These are phyloP conservation scores for Gouania willdenowi DNA, from an alignment of 2,797 vertebrate species.

Conservation along the genomic window DNA sequence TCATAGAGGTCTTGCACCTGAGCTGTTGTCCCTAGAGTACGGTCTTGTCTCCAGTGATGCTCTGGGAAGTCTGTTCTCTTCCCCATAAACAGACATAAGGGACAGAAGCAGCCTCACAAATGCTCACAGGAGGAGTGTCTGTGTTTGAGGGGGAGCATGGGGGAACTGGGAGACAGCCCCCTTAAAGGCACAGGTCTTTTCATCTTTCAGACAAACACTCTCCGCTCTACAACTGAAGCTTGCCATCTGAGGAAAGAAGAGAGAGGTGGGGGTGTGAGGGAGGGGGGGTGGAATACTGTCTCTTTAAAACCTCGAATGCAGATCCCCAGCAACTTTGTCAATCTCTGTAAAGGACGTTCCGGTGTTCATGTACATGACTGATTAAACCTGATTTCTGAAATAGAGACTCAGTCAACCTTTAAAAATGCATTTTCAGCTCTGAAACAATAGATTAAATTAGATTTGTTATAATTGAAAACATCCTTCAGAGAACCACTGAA, in stretches of 20 bases:
- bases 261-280: constrained; percentile 40
- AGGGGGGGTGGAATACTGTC: constrained; percentile 47
- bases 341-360: constrained; percentile 81
- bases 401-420: constrained; percentile 73
- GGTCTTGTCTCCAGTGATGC: constrained; percentile 64
- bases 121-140: constrained; percentile 78
- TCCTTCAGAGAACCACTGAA: constrained; percentile 75
- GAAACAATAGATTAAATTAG: constrained; percentile 81
- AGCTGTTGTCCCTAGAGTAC: constrained; percentile 55
- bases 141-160: constrained; percentile 73
- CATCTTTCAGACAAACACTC: constrained; percentile 60
- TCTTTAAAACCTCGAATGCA: constrained; percentile 69
- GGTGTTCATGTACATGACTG: constrained; percentile 76
- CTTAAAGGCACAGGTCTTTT: constrained; percentile 81
- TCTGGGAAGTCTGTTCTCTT: constrained; percentile 69
- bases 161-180: constrained; percentile 73
- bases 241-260: constrained; percentile 43
- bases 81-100: constrained; percentile 75
- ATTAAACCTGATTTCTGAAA: constrained; percentile 77
- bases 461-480: constrained; percentile 79
- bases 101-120: constrained; percentile 77
- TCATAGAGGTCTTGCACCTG: constrained; percentile 38
- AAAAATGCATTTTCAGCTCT: constrained; percentile 74
- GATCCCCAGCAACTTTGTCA: constrained; percentile 77
- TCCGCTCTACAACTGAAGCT: constrained; percentile 50